phyloP scores from a whole-genome alignment of 2,113 vertebrate genomes.

The Chitala chitala region DNA sequence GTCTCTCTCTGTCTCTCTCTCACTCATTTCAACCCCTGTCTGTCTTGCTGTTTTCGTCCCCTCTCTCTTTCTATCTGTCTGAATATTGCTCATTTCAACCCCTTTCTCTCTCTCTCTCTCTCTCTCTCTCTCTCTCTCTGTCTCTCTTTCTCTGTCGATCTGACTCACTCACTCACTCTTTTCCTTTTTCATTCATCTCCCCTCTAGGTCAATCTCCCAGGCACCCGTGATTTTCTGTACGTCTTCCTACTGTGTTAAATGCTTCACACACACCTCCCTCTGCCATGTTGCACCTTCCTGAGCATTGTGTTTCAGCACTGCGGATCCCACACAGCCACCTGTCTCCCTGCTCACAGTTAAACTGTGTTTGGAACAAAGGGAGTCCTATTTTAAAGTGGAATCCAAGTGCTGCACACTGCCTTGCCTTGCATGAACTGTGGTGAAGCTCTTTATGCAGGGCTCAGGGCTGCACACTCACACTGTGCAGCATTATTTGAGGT shows the following conservation, averaged over 20 bases:
- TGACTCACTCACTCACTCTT: no score
- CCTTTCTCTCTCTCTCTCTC: no score
- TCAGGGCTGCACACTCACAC: not conserved
- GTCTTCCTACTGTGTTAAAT: constrained; percentile 37
- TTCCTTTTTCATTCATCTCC: no score
- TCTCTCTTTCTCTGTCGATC: no score
- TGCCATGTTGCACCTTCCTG: not conserved
- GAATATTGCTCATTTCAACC: no score
- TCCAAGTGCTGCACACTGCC: not conserved
- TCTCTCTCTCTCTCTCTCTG: no score
- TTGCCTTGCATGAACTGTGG: not conserved
- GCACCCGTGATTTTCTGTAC: no score
- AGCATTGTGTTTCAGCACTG: not conserved
- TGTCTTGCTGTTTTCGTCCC: no score
- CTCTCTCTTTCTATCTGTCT: no score
- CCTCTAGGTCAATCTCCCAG: no score
- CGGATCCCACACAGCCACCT: not conserved
- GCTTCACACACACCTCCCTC: not conserved
- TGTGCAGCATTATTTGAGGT: not conserved
- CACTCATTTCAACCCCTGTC: no score
- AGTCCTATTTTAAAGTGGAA: not conserved
- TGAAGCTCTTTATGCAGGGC: not conserved
- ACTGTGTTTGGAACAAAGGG: constrained; percentile 5
- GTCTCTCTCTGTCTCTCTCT: not conserved
- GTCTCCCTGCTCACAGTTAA: not conserved